Evolutionary conservation across 1,140 invertebrate species (phyloP), one percentile per base, ranked within the genome.

Genomic region (Pseudoatta argentina): DNA sequence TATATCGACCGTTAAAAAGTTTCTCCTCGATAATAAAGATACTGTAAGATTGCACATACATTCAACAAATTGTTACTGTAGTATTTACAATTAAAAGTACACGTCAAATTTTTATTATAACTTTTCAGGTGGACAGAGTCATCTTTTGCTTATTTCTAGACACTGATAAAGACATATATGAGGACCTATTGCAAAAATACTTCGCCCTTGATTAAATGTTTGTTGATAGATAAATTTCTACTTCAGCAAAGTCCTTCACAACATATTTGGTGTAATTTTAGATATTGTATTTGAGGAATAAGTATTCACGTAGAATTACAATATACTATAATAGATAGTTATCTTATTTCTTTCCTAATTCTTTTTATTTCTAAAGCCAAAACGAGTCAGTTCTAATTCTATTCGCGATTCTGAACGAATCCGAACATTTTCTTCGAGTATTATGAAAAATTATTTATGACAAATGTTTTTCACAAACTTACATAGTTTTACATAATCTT

Each of bases 61-160:
- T 66, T 51, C 72, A 57, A n/a, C 24, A 53, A 16, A 76, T 53
- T 55, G 51, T 8, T 39, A 34, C 7, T 57, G 24, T 59, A 48
- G 1, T 18, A 27, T 18, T 16, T 44, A 24, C 24, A n/a, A 48
- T 10, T 0, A 5, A 3, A 10, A 14, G 30, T 81, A 64, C 10
- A 39, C 3, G 67, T 4, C 0, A 21, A 51, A 10, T 3, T 78
- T 86, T 93, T 91, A 85, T 88, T 92, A 48, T 85, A 88, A 75
- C 30, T 57, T 53, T 95, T 10, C 93, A 97, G 94, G 91, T 98
- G 88, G 97, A 98, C 55, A 95, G 97, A 91, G 95, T 98, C 1
- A 97, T 99, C 39, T 98, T 99, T 92, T 98, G 98, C 91, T 93
- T 98, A 8, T 98, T 98, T 91, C 93, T 98, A 78, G 95, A 96